Conservation (phyloP, 2,797 vertebrate species). For the Somateria mollissima region DNA sequence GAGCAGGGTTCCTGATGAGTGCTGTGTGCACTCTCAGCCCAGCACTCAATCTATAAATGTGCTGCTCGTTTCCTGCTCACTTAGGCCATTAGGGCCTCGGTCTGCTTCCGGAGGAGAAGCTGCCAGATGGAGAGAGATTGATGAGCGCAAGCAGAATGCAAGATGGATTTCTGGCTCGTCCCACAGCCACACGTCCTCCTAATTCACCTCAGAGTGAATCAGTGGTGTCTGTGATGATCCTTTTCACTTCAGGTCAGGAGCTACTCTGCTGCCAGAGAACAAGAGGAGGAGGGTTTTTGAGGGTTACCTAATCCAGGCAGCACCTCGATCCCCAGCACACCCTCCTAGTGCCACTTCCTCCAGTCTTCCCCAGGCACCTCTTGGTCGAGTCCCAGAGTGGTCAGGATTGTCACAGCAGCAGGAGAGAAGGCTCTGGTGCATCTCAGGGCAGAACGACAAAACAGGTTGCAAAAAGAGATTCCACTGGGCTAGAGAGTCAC, state of each 20-base stretch:
- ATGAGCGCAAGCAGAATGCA: background rate
- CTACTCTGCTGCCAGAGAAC: background rate
- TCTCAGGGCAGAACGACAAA: background rate
- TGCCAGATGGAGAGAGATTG: slow-evolving; percentile 50
- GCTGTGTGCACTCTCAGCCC: slow-evolving; percentile 12
- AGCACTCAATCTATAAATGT: slow-evolving; percentile 34
- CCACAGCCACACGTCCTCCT: background rate
- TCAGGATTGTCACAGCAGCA: background rate
- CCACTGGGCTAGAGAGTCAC: background rate
- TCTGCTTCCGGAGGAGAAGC: slow-evolving; percentile 39
- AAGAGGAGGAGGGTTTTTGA: background rate
- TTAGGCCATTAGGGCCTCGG: slow-evolving; percentile 46
- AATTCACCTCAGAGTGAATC: background rate
- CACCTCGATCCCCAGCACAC: background rate
- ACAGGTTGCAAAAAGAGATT: background rate
- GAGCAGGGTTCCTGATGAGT: slow-evolving; percentile 19
- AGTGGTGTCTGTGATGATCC: background rate
- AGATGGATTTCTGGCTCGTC: background rate
- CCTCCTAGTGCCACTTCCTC: background rate
- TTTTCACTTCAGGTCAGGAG: background rate
- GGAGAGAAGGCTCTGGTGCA: background rate
- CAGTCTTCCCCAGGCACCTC: rapidly evolving
- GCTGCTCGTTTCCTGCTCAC: slow-evolving; percentile 47
- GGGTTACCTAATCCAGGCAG: background rate
- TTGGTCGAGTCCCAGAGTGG: background rate